Conservation (phyloP, 1,140 invertebrate species). For the Drosophila tropicalis region DNA sequence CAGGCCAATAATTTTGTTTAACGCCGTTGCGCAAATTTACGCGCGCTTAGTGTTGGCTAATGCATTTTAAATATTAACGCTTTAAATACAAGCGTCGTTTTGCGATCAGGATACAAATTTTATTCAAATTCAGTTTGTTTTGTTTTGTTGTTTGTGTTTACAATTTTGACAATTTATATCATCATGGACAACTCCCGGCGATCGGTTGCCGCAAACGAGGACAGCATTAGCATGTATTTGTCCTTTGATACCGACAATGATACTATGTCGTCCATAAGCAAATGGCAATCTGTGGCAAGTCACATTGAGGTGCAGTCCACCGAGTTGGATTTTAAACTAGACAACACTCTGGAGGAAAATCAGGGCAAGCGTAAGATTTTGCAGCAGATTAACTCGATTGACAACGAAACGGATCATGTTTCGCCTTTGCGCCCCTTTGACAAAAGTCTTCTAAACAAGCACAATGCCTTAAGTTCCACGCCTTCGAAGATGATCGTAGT, state of each 20-base stretch:
- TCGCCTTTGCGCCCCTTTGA: constrained; percentile 69
- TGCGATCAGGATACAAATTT: constrained; percentile 8
- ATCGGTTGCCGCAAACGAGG: constrained; percentile 49
- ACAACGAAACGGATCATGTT: constrained; percentile 31
- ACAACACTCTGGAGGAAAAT: constrained; percentile 48
- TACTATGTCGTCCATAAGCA: constrained; percentile 48
- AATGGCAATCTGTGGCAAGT: constrained; percentile 61
- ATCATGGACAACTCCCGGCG: constrained; percentile 63
- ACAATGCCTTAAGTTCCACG: constrained; percentile 70
- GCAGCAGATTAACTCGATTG: constrained; percentile 29
- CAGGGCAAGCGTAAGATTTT: constrained; percentile 44
- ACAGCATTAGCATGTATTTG: constrained; percentile 72
- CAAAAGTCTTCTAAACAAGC: constrained; percentile 58
- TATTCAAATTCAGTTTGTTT: constrained; percentile 2
- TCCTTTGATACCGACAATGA: constrained; percentile 71
- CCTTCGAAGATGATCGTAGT: constrained; percentile 51
- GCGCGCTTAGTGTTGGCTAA: constrained; percentile 63
- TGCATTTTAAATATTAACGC: constrained; percentile 71
- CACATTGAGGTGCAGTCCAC: constrained; percentile 58
- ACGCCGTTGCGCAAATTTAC: constrained; percentile 25
- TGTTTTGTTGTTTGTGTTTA: background rate
- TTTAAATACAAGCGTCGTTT: constrained; percentile 64
- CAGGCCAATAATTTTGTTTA: constrained; percentile 5
- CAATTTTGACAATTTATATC: background rate
- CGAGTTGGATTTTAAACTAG: constrained; percentile 37